phyloP scores from a whole-genome alignment of 2,113 vertebrate genomes.

The Lathamus discolor region DNA sequence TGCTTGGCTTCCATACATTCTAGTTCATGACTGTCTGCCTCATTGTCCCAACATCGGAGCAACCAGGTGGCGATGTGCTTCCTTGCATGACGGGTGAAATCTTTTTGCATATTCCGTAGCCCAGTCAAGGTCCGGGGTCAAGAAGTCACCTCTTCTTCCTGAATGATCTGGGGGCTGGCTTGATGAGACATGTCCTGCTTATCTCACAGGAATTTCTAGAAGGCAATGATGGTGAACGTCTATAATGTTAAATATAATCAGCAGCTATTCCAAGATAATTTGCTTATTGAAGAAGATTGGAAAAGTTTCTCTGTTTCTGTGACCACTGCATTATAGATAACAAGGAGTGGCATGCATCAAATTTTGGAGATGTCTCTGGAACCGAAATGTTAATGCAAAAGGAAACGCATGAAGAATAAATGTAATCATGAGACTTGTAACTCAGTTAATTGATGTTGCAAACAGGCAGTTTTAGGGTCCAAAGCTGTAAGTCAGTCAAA shows the following conservation, averaged over 20 bases:
- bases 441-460: not conserved
- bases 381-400: not conserved
- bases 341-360: not conserved
- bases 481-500: not conserved
- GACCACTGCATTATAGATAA: not conserved
- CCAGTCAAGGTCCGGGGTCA: too few relatives aligned
- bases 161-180: not conserved
- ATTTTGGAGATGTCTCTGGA: not conserved
- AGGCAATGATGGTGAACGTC: not conserved
- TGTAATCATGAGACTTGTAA: not conserved
- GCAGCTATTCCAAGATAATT: not conserved
- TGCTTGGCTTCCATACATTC: too few relatives aligned
- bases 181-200: not conserved
- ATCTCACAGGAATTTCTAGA: not conserved
- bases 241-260: not conserved
- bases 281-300: not conserved
- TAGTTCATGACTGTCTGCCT: too few relatives aligned
- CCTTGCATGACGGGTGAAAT: too few relatives aligned
- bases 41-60: too few relatives aligned
- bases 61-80: too few relatives aligned
- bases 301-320: not conserved
- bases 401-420: not conserved
- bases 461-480: not conserved
- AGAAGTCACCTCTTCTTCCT: not conserved
- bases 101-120: too few relatives aligned